Evolutionary conservation across 2,797 vertebrate genomes (phyloP).

Genomic region (Amblyopsis hoosieri): DNA sequence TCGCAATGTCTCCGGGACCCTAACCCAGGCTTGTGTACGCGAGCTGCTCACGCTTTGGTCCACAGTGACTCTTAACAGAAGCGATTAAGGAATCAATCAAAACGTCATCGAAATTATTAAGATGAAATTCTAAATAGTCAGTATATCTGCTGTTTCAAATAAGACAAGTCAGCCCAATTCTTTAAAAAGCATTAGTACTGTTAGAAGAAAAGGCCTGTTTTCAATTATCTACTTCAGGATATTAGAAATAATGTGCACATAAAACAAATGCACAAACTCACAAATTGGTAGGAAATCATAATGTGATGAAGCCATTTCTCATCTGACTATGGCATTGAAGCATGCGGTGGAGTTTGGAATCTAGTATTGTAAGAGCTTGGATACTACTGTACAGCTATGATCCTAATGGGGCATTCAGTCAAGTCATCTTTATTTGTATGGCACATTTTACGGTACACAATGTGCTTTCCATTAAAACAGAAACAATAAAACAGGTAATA

Average conservation of each 20-base stretch:
- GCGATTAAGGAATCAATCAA: slow-evolving; percentile 36
- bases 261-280: not conserved
- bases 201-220: slow-evolving; percentile 30
- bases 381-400: too few relatives aligned
- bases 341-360: too few relatives aligned
- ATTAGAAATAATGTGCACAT: not conserved
- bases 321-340: too few relatives aligned
- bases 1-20: slow-evolving; percentile 46
- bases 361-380: too few relatives aligned
- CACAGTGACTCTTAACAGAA: slow-evolving; percentile 16
- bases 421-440: too few relatives aligned
- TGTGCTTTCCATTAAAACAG: too few relatives aligned
- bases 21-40: slow-evolving; percentile 19
- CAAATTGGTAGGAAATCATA: not conserved
- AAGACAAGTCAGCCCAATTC: slow-evolving; percentile 46
- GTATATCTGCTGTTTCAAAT: slow-evolving; percentile 12
- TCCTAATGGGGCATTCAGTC: too few relatives aligned
- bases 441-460: not conserved
- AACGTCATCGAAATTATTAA: slow-evolving; percentile 2
- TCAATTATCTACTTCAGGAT: slow-evolving; percentile 14
- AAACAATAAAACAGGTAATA: too few relatives aligned
- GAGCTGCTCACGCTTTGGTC: slow-evolving; percentile 20
- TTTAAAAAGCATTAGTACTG: slow-evolving; percentile 28
- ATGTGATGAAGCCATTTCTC: too few relatives aligned
- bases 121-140: slow-evolving; percentile 5